Base-by-base conservation (phyloP, 2,888 invertebrate genomes). In the Acanthosepion esculentum region DNA sequence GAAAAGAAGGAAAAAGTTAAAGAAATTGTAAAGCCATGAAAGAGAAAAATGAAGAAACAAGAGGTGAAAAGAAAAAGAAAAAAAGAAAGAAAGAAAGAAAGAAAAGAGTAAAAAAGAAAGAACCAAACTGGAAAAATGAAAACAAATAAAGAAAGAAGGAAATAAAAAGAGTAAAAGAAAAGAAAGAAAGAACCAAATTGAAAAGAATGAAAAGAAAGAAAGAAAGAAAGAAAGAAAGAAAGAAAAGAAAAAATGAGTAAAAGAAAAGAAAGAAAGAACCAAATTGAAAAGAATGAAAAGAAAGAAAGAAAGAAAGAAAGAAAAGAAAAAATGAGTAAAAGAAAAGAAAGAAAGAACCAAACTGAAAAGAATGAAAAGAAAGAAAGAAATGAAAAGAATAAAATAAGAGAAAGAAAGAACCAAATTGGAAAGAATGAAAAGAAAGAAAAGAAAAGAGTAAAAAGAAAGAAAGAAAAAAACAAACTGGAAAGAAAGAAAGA, bases 401-500 rank as follows among this genome's bases (percentile, higher is more conserved):
- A n/a, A n/a, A n/a, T n/a, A n/a, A n/a, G n/a, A n/a, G n/a, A n/a
- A n/a, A n/a, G n/a, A n/a, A n/a, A n/a, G n/a, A n/a, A n/a, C n/a
- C n/a, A n/a, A n/a, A n/a, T n/a, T n/a, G n/a, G n/a, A n/a, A n/a
- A n/a, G n/a, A n/a, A n/a, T n/a, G n/a, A n/a, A n/a, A n/a, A n/a
- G n/a, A n/a, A n/a, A n/a, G n/a, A n/a, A n/a, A n/a, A 5, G 0
- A 12, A 29, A 29, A 64, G 8, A n/a, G n/a, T 0, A 2, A 29
- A n/a, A 78, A 12, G 0, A 6, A 8, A 3, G n/a, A 78, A 3
- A 8, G 1, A n/a, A n/a, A 0, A n/a, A 78, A 29, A 0, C 1
- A 78, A n/a, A n/a, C 10, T 10, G 7, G 26, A 7, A 26, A 64
- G 23, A 59, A 59, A 59, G 1, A 59, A 64, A 8, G 0, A 29